A percentile compares a stretch with the other conserved stretches of the same genome.
Evolutionary conservation across 30 jellyfish, hydroid and myxozoan species (phyloP).

Genomic region (Hydra vulgaris): DNA sequence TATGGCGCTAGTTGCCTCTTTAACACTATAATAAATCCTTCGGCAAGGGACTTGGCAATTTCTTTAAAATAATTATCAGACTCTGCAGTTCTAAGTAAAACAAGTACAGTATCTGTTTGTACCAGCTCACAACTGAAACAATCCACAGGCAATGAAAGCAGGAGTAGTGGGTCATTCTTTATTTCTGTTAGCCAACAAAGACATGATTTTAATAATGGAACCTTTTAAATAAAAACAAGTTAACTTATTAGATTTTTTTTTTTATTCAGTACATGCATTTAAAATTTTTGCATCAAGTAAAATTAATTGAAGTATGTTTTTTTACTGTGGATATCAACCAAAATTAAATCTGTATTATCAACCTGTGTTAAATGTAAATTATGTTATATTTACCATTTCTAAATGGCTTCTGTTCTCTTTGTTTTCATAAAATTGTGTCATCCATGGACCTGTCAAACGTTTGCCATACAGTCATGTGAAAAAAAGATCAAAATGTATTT

Average conservation of each 20-base stretch:
- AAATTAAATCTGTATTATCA: background rate
- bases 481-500: background rate
- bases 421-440: background rate
- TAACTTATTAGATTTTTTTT: background rate
- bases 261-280: background rate
- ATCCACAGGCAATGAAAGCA: background rate
- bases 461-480: background rate
- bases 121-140: background rate
- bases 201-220: background rate
- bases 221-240: background rate
- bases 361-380: background rate
- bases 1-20: too few relatives aligned
- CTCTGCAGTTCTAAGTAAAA: too few relatives aligned
- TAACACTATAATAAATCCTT: too few relatives aligned
- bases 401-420: background rate
- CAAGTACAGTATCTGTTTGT: background rate
- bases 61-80: too few relatives aligned
- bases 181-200: background rate
- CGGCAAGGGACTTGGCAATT: too few relatives aligned
- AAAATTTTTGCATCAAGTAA: background rate
- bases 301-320: background rate
- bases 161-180: background rate
- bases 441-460: background rate
- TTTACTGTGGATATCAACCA: background rate
- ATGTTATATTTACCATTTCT: background rate